Base-by-base conservation (phyloP, 37 sponge, comb jelly and placozoan species). In the Chondrilla cf. caribensis region DNA sequence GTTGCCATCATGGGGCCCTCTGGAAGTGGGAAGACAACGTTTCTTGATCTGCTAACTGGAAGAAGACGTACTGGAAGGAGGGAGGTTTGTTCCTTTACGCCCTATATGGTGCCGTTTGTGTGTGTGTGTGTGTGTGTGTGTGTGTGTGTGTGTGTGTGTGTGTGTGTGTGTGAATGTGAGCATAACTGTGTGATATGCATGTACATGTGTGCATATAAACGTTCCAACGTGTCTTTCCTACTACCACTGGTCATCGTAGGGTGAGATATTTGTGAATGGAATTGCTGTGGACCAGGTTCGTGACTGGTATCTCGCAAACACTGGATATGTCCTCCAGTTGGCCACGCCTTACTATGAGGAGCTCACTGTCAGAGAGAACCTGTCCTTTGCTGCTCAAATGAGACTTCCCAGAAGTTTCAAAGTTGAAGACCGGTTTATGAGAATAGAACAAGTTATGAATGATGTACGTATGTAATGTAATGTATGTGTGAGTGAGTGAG, bases 1-100 rank as follows among this genome's bases (percentile, higher is more conserved):
- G 73, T 84, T 18, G 92, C 83, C 2, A 85, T 91, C 25, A 91
- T 91, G 92, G 86, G 86, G 40, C 86, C 86, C 33, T 86, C 86
- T 72, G 81, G 86, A 42, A 71, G 77, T 73, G 86, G 86, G 21
- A 86, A 86, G 65, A 86, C 86, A 57, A 86, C 86, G 54, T 72
- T 86, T 15, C 65, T 86, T 0, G 81, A 86, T 58, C 40, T 86
- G 6, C 21, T 86, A 2, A 86, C 86, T 11, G 86, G 86, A 58
- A 37, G 82, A 15, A 79, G 84, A 35, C 54, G 60, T 22, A 18
- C 33, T 14, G 78, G 78, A 2, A 54, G 14, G 0, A 32, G 5
- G 0, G 64, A 36, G 62, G 58, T 38, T 35, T 1, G 57, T n/a
- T n/a, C n/a, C n/a, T n/a, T n/a, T n/a, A n/a, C n/a, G n/a, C 21